Percentiles rank a stretch among this genome's conserved stretches.
These are phyloP conservation scores for Plectropomus leopardus DNA, from an alignment of 2,113 vertebrate species.

Conservation along the genomic window DNA sequence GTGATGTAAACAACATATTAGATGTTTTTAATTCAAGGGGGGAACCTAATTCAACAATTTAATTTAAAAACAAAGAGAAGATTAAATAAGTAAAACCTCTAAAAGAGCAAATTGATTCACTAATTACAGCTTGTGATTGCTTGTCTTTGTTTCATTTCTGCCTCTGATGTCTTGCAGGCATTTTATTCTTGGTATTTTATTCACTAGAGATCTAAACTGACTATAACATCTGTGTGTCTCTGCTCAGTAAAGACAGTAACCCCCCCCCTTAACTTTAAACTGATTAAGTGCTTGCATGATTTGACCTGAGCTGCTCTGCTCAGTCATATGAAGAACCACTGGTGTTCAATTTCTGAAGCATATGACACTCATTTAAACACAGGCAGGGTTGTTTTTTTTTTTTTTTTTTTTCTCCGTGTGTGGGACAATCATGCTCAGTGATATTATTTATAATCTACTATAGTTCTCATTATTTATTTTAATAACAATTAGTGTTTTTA, in stretches of 20 bases:
- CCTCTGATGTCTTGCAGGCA: background rate
- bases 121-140: background rate
- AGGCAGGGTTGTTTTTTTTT: conserved; percentile 12
- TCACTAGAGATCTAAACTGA: no score
- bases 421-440: background rate
- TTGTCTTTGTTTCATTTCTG: background rate
- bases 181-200: background rate
- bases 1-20: no score
- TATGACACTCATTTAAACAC: conserved; percentile 73
- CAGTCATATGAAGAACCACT: conserved; percentile 73
- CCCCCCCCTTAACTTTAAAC: conserved; percentile 14
- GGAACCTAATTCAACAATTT: background rate
- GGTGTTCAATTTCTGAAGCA: conserved; percentile 73
- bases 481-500: background rate
- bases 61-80: background rate
- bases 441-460: no score
- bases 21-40: background rate
- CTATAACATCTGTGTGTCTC: background rate
- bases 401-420: no score
- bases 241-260: no score
- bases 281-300: conserved; percentile 21
- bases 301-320: conserved; percentile 19
- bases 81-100: background rate
- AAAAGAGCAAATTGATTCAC: no score
- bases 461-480: background rate